Evolutionary conservation across 2,113 vertebrate species (phyloP).

Genomic region (Hippocampus comes): DNA sequence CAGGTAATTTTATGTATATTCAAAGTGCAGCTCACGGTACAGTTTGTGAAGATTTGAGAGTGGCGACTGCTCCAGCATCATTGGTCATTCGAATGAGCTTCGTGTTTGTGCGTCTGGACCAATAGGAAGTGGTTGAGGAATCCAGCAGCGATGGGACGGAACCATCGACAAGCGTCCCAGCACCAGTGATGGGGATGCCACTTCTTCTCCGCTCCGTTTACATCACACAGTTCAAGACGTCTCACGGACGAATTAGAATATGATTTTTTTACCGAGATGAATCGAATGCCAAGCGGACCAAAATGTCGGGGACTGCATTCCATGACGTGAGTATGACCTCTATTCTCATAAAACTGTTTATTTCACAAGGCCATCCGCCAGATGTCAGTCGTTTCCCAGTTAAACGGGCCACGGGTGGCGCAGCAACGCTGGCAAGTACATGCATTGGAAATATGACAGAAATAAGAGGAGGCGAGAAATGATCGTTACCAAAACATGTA

Average conservation of each 20-base stretch:
- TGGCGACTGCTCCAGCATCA: slow-evolving; percentile 3
- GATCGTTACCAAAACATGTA: too few relatives aligned
- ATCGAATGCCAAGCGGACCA: not conserved
- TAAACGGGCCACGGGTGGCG: not conserved
- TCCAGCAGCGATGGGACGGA: slow-evolving; percentile 27
- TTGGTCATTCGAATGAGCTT: slow-evolving; percentile 9
- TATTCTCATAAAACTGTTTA: not conserved
- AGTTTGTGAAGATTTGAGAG: not conserved
- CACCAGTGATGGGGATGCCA: not conserved
- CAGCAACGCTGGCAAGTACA: not conserved
- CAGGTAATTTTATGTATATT: not conserved
- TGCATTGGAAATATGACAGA: not conserved
- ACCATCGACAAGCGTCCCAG: slow-evolving; percentile 8
- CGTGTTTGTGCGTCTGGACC: slow-evolving; percentile 17
- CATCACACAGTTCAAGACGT: not conserved
- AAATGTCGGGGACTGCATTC: not conserved
- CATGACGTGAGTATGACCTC: slow-evolving; percentile 24
- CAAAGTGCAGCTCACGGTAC: not conserved
- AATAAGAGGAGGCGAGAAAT: too few relatives aligned
- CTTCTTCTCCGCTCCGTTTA: not conserved
- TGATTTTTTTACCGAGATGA: not conserved
- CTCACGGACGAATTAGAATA: not conserved
- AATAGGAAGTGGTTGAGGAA: slow-evolving; percentile 36
- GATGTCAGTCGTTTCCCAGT: not conserved
- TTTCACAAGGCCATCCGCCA: not conserved